A percentile compares a stretch with the other conserved stretches of the same genome.
phyloP scores from a whole-genome alignment of 2,113 vertebrate species.

The Spilogale gracilis region DNA sequence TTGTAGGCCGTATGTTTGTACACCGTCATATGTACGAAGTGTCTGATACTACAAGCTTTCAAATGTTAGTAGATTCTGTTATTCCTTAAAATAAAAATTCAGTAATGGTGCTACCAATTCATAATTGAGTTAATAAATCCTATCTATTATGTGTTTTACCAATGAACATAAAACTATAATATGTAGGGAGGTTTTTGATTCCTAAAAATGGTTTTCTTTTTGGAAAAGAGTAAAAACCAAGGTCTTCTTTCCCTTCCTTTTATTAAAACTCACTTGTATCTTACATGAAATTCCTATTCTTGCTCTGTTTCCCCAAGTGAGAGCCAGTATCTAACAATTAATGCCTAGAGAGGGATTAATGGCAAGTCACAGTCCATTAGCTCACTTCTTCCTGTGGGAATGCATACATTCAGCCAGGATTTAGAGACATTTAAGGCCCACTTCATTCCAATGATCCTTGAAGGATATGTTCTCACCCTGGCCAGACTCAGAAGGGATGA shows the following conservation, averaged over 20 bases:
- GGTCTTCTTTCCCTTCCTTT: background rate
- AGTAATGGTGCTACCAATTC: background rate
- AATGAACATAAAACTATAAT: background rate
- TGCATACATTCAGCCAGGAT: background rate
- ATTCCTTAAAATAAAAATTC: background rate
- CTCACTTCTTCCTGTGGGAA: background rate
- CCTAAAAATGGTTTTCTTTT: slow-evolving; percentile 1
- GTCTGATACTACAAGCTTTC: background rate
- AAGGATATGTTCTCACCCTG: background rate
- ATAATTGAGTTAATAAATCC: background rate
- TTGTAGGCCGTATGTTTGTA: background rate
- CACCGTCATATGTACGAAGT: background rate
- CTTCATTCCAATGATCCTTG: background rate
- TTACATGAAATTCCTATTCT: background rate
- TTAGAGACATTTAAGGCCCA: background rate
- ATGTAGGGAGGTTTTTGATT: background rate
- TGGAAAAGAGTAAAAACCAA: slow-evolving; percentile 38
- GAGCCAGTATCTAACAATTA: background rate
- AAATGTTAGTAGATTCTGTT: background rate
- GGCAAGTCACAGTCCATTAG: background rate
- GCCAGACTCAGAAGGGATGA: background rate
- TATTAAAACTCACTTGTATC: slow-evolving; percentile 2
- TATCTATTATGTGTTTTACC: background rate
- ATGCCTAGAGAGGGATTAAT: background rate
- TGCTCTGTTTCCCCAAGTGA: background rate